Evolutionary conservation across 64 coral and sea anemone genomes (phyloP).

Genomic region (Montipora sp.): DNA sequence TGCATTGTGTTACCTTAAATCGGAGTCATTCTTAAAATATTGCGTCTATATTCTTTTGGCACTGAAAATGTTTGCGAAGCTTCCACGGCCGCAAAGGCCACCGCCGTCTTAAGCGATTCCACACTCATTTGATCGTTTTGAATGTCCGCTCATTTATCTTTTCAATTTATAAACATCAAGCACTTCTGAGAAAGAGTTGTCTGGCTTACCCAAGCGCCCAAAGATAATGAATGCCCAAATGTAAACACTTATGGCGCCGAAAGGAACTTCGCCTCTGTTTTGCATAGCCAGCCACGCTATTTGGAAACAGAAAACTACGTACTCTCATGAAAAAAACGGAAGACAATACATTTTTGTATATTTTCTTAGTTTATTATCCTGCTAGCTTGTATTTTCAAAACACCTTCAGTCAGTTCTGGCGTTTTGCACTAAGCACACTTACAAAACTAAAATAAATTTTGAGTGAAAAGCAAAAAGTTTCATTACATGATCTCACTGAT

Average conservation of each 20-base stretch:
- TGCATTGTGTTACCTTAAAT: conserved; percentile 17
- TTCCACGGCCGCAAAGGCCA: not conserved
- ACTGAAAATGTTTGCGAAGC: not conserved
- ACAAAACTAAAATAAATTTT: not conserved
- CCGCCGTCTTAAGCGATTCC: not conserved
- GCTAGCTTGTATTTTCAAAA: not conserved
- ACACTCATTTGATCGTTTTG: not conserved
- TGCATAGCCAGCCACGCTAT: not conserved
- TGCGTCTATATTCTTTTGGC: not conserved
- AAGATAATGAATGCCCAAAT: conserved; percentile 49
- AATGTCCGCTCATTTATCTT: not conserved
- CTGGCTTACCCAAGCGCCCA: not conserved
- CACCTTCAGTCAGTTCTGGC: not conserved
- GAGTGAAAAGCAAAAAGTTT: conserved; percentile 8
- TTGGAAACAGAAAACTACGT: not conserved
- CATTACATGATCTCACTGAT: not conserved
- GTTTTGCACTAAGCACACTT: not conserved
- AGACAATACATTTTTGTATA: not conserved
- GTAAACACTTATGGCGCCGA: conserved; percentile 24
- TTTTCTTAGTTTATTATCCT: not conserved
- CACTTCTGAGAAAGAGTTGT: not conserved
- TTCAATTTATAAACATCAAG: conserved; percentile 16
- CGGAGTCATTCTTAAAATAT: not conserved
- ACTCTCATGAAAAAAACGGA: not conserved
- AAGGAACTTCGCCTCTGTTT: conserved; percentile 27